Percentiles rank a stretch among this genome's conserved stretches.
Conservation (phyloP, 2,797 vertebrate genomes). For the Masticophis lateralis region DNA sequence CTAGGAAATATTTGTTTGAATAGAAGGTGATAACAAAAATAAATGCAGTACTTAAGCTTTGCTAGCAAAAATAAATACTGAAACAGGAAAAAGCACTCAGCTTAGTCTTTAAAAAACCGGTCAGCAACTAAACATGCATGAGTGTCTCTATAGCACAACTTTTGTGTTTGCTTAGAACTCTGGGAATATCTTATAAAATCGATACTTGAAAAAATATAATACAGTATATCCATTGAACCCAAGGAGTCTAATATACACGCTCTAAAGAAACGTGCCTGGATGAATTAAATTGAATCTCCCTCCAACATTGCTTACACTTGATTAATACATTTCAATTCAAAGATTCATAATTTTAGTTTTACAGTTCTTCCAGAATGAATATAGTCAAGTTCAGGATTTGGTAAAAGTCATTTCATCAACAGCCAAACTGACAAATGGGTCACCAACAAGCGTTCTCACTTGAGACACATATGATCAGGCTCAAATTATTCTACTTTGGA, state of each 20-base stretch:
- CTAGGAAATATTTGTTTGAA: not conserved
- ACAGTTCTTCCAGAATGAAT: not conserved
- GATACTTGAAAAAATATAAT: not conserved
- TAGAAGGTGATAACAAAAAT: not conserved
- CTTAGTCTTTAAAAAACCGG: not conserved
- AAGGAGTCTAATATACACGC: not conserved
- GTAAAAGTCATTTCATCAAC: not conserved
- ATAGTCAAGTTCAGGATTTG: not conserved
- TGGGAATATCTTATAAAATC: not conserved
- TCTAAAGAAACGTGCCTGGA: not conserved
- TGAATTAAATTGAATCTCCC: not conserved
- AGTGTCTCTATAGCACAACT: not conserved
- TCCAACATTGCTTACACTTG: not conserved
- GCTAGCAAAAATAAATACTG: not conserved
- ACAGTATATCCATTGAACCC: not conserved
- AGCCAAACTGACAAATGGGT: not conserved
- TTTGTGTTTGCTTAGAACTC: not conserved
- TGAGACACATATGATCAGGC: not conserved
- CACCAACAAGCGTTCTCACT: not conserved
- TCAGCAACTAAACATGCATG: not conserved
- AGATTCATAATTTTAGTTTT: not conserved
- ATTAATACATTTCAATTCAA: not conserved
- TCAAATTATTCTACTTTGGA: not conserved
- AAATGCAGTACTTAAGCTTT: not conserved
- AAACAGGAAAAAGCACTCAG: not conserved